Evolutionary conservation across 2,888 invertebrate genomes (phyloP), one percentile per base, ranked within the genome.

Genomic region (Drosophila birchii): DNA sequence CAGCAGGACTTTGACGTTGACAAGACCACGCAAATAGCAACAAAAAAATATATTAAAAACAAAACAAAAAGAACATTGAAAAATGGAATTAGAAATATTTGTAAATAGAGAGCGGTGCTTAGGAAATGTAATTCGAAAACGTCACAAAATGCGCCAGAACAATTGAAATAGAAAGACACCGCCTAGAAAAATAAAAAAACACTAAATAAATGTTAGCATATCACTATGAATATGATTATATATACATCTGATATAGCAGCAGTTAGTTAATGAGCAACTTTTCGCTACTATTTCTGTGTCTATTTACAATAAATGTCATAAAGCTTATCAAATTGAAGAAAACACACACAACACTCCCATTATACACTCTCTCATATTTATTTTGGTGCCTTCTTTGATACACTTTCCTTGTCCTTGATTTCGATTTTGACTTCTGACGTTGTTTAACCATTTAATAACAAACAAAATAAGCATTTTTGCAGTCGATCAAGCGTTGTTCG

Each of bases 271-370:
- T 75, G 69, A 60, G 61, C 51, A 78, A 78, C 71, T 81, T 72
- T 85, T 81, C 80, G 80, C 89, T 78, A 88, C 76, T 80, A 54
- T 88, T 78, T 83, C 89, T 86, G 82, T 88, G 82, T 82, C 82
- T 87, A 84, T 85, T 81, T 81, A 57, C 70, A 82, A 83, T 86
- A 88, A 86, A 75, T 81, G 81, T 90, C 78, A 75, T 76, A 74
- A 74, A 72, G 60, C 43, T 49, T 49, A 78, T 55, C 56, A 66
- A 60, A 55, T 54, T 69, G 34, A 53, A 53, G 16, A 29, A 29
- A 29, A 75, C 47, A 53, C 44, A 57, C 26, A 18, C 36, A 29
- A 29, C 41, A 58, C 61, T 70, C 60, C 53, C 55, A 44, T 43
- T 55, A 57, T 23, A 55, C 47, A 64, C 64, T 68, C 69, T 63